Conservation (phyloP, 2,797 vertebrate species). For the Chiroxiphia lanceolata region DNA sequence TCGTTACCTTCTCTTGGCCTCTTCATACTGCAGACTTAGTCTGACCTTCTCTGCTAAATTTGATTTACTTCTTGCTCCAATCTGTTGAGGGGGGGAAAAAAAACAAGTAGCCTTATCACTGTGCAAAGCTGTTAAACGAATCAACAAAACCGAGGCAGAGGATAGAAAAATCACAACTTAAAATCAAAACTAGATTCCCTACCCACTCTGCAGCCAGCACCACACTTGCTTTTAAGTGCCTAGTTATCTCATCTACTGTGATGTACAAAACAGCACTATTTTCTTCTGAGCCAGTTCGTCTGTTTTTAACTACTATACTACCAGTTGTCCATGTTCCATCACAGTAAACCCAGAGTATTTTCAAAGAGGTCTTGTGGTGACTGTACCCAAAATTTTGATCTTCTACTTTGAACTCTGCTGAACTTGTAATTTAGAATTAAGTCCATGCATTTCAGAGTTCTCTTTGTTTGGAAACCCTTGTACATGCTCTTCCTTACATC, state of each 20-base stretch:
- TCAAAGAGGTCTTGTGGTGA: background rate
- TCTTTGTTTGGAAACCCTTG: slow-evolving; percentile 13
- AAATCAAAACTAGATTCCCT: background rate
- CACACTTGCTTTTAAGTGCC: background rate
- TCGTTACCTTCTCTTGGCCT: slow-evolving; percentile 83
- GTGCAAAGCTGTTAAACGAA: background rate
- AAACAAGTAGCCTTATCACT: background rate
- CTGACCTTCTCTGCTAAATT: slow-evolving; percentile 85
- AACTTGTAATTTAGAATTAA: background rate
- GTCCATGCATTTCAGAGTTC: background rate
- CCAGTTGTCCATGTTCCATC: background rate
- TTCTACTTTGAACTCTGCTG: background rate
- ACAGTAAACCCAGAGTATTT: background rate
- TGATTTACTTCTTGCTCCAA: slow-evolving; percentile 75
- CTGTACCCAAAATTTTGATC: background rate
- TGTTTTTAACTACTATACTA: background rate
- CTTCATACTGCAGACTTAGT: slow-evolving; percentile 84
- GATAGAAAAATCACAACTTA: background rate
- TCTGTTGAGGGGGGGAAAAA: slow-evolving; percentile 54
- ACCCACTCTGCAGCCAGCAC: background rate
- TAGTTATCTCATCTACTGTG: background rate
- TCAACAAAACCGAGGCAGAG: background rate
- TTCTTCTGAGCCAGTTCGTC: background rate
- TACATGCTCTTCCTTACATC: background rate
- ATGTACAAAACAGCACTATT: background rate